phyloP scores from a whole-genome alignment of 2,797 vertebrate genomes.

The Phrynocephalus vlangalii region DNA sequence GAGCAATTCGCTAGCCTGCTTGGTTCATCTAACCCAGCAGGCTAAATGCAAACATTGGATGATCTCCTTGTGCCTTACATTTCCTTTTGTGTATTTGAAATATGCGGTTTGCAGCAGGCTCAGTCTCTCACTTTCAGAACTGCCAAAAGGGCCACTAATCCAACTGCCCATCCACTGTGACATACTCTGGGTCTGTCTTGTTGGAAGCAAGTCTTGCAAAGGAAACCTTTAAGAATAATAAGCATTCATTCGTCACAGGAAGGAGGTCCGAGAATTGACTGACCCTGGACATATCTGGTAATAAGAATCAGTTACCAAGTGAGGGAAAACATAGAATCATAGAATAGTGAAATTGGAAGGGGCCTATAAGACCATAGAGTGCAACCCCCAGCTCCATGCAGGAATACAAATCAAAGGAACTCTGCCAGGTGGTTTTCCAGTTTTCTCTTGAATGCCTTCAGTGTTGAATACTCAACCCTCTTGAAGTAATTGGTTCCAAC shows the following conservation, averaged over 20 bases:
- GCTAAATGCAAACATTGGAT: conserved; percentile 23
- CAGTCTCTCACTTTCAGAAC: neutral
- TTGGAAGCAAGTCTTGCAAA: neutral
- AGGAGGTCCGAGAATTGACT: neutral
- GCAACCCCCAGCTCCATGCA: no score
- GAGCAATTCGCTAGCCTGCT: conserved; percentile 7
- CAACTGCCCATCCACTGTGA: neutral
- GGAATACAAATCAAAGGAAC: no score
- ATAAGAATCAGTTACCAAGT: neutral
- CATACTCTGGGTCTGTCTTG: neutral
- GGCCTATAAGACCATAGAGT: no score
- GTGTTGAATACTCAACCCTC: no score
- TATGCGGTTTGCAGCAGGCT: conserved; percentile 3
- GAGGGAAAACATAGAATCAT: neutral
- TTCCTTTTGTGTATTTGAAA: conserved; percentile 21
- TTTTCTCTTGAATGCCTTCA: no score
- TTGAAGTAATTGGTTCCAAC: no score
- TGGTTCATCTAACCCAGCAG: conserved; percentile 33
- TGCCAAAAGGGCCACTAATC: neutral
- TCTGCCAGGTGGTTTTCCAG: no score
- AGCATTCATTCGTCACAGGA: neutral
- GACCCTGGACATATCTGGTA: neutral
- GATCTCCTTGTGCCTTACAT: conserved; percentile 2
- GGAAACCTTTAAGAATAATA: neutral
- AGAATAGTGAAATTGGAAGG: no score